Percentiles rank a stretch among this genome's conserved stretches.
These are phyloP conservation scores for Pammene aurita DNA, from an alignment of 2,888 invertebrate species.

Conservation along the genomic window DNA sequence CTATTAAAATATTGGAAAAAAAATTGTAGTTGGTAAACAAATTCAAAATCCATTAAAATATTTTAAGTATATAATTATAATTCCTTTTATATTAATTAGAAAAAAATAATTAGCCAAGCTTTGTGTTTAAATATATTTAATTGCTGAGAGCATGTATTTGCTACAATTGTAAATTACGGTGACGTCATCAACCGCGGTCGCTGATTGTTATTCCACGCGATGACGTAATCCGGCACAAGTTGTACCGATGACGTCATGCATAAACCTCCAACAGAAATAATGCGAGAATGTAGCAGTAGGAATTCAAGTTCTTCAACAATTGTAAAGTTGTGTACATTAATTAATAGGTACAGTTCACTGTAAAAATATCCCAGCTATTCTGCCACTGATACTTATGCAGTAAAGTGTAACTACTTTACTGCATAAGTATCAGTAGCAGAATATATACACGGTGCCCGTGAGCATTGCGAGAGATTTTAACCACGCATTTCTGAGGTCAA, in stretches of 20 bases:
- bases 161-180: conserved; percentile 40
- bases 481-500: too few relatives aligned
- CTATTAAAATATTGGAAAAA: too few relatives aligned
- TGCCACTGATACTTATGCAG: too few relatives aligned
- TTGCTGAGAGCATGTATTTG: background rate
- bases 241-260: conserved; percentile 69
- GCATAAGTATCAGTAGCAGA: too few relatives aligned
- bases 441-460: too few relatives aligned
- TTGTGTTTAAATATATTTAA: background rate
- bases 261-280: conserved; percentile 44
- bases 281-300: conserved; percentile 18
- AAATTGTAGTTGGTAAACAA: too few relatives aligned
- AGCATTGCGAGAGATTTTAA: too few relatives aligned
- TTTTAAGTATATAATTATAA: too few relatives aligned
- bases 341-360: background rate
- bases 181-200: conserved; percentile 55
- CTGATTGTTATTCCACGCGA: conserved; percentile 61
- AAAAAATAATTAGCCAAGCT: background rate
- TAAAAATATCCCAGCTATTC: background rate
- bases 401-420: too few relatives aligned
- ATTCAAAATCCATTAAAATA: too few relatives aligned
- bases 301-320: background rate
- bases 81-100: too few relatives aligned
- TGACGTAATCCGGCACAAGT: conserved; percentile 71
- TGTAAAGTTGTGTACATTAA: background rate